phyloP scores from a whole-genome alignment of 2,888 invertebrate genomes.

The Scaptomyza cyrtandrae region DNA sequence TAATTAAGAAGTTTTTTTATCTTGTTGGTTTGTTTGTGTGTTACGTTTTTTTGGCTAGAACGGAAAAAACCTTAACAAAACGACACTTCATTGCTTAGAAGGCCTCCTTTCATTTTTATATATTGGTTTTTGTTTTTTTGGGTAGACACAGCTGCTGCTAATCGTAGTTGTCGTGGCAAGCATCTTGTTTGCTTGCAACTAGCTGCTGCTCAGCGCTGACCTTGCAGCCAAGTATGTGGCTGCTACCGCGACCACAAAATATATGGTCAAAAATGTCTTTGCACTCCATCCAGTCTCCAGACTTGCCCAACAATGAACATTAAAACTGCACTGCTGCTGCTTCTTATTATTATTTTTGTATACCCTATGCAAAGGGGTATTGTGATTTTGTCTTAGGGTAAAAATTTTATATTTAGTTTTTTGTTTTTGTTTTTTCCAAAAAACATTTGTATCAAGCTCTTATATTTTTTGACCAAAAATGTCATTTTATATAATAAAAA shows the following conservation, averaged over 20 bases:
- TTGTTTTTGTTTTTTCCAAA: too few relatives aligned
- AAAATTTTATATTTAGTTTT: too few relatives aligned
- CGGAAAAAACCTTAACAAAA: constrained; percentile 45
- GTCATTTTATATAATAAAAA: not conserved
- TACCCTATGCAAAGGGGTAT: too few relatives aligned
- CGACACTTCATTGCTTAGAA: constrained; percentile 45
- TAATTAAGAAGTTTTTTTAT: constrained; percentile 62
- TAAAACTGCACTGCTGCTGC: not conserved
- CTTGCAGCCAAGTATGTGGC: constrained; percentile 46
- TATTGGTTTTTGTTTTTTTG: constrained; percentile 6
- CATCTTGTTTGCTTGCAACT: constrained; percentile 40
- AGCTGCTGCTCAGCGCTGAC: constrained; percentile 39
- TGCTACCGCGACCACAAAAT: constrained; percentile 27
- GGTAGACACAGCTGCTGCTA: constrained; percentile 23
- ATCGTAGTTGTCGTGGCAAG: constrained; percentile 13
- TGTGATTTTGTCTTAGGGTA: not conserved
- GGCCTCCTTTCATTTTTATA: constrained; percentile 65
- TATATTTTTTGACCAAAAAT: not conserved
- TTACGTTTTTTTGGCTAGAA: constrained; percentile 36
- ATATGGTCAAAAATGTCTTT: constrained; percentile 38
- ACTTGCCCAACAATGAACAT: not conserved
- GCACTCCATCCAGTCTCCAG: constrained; percentile 33
- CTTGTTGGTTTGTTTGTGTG: constrained; percentile 6
- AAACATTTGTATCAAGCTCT: not conserved
- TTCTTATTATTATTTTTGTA: constrained; percentile 4